Evolutionary conservation across 2,113 vertebrate genomes (phyloP).

Genomic region (Sinocyclocheilus rhinocerous): DNA sequence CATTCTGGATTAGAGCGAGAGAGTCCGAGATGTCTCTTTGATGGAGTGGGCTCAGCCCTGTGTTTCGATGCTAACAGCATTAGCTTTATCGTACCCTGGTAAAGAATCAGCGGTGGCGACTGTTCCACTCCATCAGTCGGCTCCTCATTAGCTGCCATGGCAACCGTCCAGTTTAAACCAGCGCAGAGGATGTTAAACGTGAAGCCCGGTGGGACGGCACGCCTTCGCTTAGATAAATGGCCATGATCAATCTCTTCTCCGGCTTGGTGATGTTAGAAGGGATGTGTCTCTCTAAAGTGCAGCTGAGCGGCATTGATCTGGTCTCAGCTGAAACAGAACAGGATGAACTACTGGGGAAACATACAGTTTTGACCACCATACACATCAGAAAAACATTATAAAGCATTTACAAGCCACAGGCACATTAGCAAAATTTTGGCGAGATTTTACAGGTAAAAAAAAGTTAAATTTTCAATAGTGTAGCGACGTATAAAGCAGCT

Average conservation of each 20-base stretch:
- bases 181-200: constrained; percentile 47
- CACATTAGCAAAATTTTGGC: too few species aligned
- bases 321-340: background rate
- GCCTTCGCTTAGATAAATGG: constrained; percentile 50
- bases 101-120: constrained; percentile 63
- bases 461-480: too few species aligned
- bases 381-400: background rate
- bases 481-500: background rate
- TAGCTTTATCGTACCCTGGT: constrained; percentile 67
- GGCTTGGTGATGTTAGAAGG: background rate
- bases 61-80: constrained; percentile 40
- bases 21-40: constrained; percentile 56
- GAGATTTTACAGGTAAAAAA: too few species aligned
- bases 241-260: constrained; percentile 48
- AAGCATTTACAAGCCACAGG: too few species aligned
- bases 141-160: constrained; percentile 68
- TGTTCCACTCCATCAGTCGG: constrained; percentile 66
- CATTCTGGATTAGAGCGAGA: background rate
- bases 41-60: constrained; percentile 42
- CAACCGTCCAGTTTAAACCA: constrained; percentile 61
- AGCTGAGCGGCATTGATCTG: background rate
- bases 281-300: constrained; percentile 13
- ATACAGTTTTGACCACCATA: background rate
- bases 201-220: constrained; percentile 34
- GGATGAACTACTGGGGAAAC: background rate